Base-by-base conservation (phyloP, 2,113 vertebrate genomes). In the Atrichornis clamosus region DNA sequence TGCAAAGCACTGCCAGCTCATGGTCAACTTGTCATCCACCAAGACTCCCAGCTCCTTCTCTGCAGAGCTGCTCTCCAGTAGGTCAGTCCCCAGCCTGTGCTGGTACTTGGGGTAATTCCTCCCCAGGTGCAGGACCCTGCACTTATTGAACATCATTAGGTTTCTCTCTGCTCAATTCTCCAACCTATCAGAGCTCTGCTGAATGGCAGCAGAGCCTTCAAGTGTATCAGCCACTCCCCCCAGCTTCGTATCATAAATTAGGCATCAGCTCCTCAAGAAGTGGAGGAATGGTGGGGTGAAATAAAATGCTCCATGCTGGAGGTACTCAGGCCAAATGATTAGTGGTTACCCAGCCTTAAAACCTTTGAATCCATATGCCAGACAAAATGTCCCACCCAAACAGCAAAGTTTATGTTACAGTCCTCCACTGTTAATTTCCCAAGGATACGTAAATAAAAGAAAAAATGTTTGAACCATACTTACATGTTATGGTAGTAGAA, bases 221-320 rank as follows among this genome's bases (percentile, higher is more conserved):
- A 46, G 47, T 24, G n/a, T 19, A 32, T 27, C 1, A 1, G n/a
- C 47, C 39, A 35, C 39, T 27, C 13, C 3, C 6, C 4, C 20
- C 30, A 15, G 20, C 26, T 32, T 49, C 0, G 1, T 27, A 49
- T 22, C 17, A 27, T 27, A 62, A 35, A 1, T 21, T 18, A 53
- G 47, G 26, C 1, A 1, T 41, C 62, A 60, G 35, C 11, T 79
- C 16, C 44, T 37, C 30, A 9, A 35, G 33, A 2, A 27, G 42
- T 24, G 27, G 6, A 75, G 30, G 23, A 52, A 80, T 0, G 5
- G 14, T 56, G 47, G 12, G 37, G 49, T 30, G 75, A 69, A 87
- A 65, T 18, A 24, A 0, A 0, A 18, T 56, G 18, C 21, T 75
- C 35, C 72, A 18, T 50, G 52, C 35, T 62, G 35, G 35, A 63